Evolutionary conservation across 92 coral and sea anemone species (phyloP).

Genomic region (Palythoa heliodiscus): DNA sequence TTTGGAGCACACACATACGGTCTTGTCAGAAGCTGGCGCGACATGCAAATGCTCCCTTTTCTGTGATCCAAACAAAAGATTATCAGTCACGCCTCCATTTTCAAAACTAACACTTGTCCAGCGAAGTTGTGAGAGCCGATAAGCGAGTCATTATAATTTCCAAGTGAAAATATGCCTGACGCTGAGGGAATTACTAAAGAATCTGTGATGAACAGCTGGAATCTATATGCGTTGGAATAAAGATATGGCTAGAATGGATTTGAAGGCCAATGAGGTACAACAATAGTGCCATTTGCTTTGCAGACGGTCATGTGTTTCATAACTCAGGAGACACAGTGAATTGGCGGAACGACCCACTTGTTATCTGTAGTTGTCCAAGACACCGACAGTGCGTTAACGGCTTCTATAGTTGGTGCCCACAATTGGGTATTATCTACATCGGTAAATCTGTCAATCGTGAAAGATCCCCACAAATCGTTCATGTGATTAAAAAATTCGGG

Average conservation of each 20-base stretch:
- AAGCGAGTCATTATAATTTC: too few relatives aligned
- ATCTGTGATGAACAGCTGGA: too few relatives aligned
- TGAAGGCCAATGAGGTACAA: conserved; percentile 50
- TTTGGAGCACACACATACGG: not conserved
- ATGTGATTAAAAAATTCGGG: not conserved
- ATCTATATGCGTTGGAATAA: not conserved
- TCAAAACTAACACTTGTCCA: too few relatives aligned
- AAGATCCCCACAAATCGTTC: conserved; percentile 46
- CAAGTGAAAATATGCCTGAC: too few relatives aligned
- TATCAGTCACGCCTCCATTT: too few relatives aligned
- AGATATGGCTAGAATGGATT: conserved; percentile 41
- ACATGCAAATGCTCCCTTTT: too few relatives aligned
- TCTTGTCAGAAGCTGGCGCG: too few relatives aligned
- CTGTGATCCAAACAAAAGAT: too few relatives aligned
- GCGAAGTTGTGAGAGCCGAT: too few relatives aligned
- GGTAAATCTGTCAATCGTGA: conserved; percentile 48
- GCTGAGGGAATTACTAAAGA: too few relatives aligned
- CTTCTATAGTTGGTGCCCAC: conserved; percentile 32
- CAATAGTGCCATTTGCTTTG: conserved; percentile 35
- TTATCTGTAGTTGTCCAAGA: conserved; percentile 46
- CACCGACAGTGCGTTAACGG: conserved; percentile 46
- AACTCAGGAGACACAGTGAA: conserved; percentile 3
- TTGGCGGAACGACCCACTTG: conserved; percentile 35
- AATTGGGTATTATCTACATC: conserved; percentile 27
- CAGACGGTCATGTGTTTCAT: conserved; percentile 25